Percentiles rank a stretch among this genome's conserved stretches.
These are phyloP conservation scores for Lasioglossum marginatum DNA, from an alignment of 2,888 invertebrate genomes.

Conservation along the genomic window DNA sequence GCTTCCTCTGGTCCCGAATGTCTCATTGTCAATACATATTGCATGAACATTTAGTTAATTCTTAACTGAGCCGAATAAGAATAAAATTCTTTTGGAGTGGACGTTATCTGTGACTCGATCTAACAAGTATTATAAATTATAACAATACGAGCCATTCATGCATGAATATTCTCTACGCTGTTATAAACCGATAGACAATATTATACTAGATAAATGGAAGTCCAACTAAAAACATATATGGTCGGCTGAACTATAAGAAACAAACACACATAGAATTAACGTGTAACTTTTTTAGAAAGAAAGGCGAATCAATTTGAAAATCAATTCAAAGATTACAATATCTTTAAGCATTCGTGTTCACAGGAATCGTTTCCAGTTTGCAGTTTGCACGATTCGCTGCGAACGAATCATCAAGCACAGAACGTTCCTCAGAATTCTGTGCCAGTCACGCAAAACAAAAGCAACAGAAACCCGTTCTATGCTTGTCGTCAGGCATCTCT, in stretches of 20 bases:
- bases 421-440: constrained; percentile 24
- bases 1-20: neutral
- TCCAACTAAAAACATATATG: constrained; percentile 31
- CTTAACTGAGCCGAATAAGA: neutral
- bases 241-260: constrained; percentile 32
- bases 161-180: constrained; percentile 34
- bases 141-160: constrained; percentile 46
- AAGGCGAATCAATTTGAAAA: constrained; percentile 25
- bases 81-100: neutral
- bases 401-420: constrained; percentile 38
- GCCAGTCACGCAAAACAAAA: constrained; percentile 15
- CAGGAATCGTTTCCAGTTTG: constrained; percentile 16
- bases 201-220: constrained; percentile 27
- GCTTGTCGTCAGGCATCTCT: constrained; percentile 51
- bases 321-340: constrained; percentile 32
- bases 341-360: constrained; percentile 26
- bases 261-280: constrained; percentile 42
- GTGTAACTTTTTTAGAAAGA: constrained; percentile 24
- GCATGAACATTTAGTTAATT: neutral
- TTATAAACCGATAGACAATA: constrained; percentile 37
- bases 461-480: constrained; percentile 49
- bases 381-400: constrained; percentile 16
- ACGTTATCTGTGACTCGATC: constrained; percentile 4
- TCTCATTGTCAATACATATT: neutral
- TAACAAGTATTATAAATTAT: constrained; percentile 39